Base-by-base conservation (phyloP, 37 sponge, comb jelly and placozoan genomes). In the Bolinopsis microptera region DNA sequence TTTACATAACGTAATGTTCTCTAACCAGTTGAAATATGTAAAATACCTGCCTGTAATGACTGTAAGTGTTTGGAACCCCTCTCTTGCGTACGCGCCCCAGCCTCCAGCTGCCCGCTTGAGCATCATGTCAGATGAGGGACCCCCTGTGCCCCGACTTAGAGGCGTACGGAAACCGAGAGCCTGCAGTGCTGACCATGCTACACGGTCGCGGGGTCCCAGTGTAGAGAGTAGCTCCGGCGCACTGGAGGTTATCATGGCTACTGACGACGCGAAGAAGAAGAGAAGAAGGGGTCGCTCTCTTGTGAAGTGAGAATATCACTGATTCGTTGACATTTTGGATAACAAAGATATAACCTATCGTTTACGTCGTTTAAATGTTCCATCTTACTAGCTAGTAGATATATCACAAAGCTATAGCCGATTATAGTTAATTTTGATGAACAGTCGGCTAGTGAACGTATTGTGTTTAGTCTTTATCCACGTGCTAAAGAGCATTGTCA, bases 11-110 rank as follows among this genome's bases (percentile, higher is more conserved):
- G n/a, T n/a, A n/a, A n/a, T n/a, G n/a, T n/a, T n/a, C n/a, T n/a
- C n/a, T n/a, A n/a, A n/a, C n/a, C n/a, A n/a, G n/a, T n/a, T n/a
- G n/a, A n/a, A n/a, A n/a, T n/a, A n/a, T n/a, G n/a, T n/a, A n/a
- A n/a, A n/a, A n/a, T n/a, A n/a, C n/a, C n/a, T n/a, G n/a, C n/a
- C n/a, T n/a, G n/a, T 48, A 32, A 77, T 77, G 80, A 77, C 80
- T 34, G 80, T 77, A 18, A 77, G 33, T 32, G 80, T 77, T 16
- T 77, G 80, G 80, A 27, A 77, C 27, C 80, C 80, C 36, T 77
- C 80, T 16, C 80, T 77, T 28, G 80, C 80, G 21, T 77, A 77
- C 36, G 27, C 80, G 0, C 21, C 35, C 34, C 36, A 77, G 35
- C 37, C 18, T 18, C 3, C 9, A 21, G 28, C 33, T 18, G 0